Base-by-base conservation (phyloP, 2,797 vertebrate species). In the Malurus leucopterus region DNA sequence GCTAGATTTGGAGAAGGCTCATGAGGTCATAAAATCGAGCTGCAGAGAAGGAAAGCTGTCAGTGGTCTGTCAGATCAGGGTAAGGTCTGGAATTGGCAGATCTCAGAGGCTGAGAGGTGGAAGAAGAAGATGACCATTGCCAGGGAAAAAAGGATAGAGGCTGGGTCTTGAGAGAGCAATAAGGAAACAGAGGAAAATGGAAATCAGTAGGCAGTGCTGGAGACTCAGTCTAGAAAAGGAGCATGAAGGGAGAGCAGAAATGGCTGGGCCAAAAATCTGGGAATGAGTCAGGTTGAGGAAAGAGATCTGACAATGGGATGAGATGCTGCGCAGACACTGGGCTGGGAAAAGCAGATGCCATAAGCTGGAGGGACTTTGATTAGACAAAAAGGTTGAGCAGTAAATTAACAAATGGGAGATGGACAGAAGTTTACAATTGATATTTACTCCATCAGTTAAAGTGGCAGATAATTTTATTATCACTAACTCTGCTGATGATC, bases 91-190 rank as follows among this genome's bases (percentile, higher is more conserved):
- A 67, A 63, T 4, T 30, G 24, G 8, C 32, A 74, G 13, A 21
- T 67, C 23, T 43, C 32, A 43, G 36, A 43, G 30, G 26, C 27
- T 70, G 61, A 30, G 11, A 70, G 21, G 26, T 17, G 3, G 24
- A 77, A 71, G 36, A 17, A 40, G 4, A 17, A 40, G 4, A 34
- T 0, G 0, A 36, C 7, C 3, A 10, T 1, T 14, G 50, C 2
- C 13, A 55, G 17, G 17, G 23, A 34, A 74, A 59, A 73, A 38
- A 38, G 34, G 8, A 24, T 3, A 7, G 27, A 47, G 46, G 5
- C 9, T 67, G 24, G 24, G 36, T 38, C 43, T 58, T 63, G 18
- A 49, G 32, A 46, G 34, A 67, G 8, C 8, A 68, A 30, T 6
- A 41, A 38, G 9, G 11, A 10, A 80, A 54, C 13, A 43, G 15